Conservation (phyloP, 2,113 vertebrate species). For the Echinops telfairi region DNA sequence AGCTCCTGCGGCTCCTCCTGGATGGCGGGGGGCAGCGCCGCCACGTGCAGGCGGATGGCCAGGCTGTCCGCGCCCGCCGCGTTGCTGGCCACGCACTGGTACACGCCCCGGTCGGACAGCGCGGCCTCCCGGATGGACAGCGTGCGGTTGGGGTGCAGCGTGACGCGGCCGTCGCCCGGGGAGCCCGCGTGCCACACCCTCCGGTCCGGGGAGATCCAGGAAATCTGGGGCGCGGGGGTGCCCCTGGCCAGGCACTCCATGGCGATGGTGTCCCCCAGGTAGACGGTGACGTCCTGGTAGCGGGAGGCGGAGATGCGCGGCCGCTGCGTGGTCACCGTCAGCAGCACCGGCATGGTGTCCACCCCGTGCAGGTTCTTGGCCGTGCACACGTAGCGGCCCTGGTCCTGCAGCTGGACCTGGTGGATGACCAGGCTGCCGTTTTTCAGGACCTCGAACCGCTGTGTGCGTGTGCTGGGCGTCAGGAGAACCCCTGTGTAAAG, state of each 20-base stretch:
- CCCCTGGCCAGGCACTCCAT: conserved; percentile 92
- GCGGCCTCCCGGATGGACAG: conserved; percentile 88
- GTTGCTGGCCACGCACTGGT: conserved; percentile 93
- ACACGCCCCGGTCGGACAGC: conserved; percentile 91
- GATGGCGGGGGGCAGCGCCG: conserved; percentile 90
- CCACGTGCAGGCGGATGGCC: conserved; percentile 90
- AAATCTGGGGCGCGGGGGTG: conserved; percentile 88
- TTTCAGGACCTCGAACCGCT: conserved; percentile 91
- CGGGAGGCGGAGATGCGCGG: conserved; percentile 88
- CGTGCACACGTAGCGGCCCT: conserved; percentile 92
- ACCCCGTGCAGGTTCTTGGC: conserved; percentile 90
- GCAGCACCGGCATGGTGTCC: conserved; percentile 86
- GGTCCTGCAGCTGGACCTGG: conserved; percentile 89
- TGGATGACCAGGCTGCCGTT: conserved; percentile 93
- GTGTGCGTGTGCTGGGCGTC: conserved; percentile 87
- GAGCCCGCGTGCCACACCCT: conserved; percentile 81
- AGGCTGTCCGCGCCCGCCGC: conserved; percentile 90
- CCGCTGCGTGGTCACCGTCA: conserved; percentile 88
- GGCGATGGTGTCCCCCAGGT: conserved; percentile 88
- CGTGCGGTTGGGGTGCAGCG: conserved; percentile 88
- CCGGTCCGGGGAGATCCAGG: conserved; percentile 93
- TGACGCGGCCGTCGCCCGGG: conserved; percentile 82
- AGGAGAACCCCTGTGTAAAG: conserved; percentile 87
- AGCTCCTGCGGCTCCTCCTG: conserved; percentile 90
- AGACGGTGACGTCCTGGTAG: conserved; percentile 89